phyloP scores from a whole-genome alignment of 2,113 vertebrate species.

The Stigmatopora nigra region DNA sequence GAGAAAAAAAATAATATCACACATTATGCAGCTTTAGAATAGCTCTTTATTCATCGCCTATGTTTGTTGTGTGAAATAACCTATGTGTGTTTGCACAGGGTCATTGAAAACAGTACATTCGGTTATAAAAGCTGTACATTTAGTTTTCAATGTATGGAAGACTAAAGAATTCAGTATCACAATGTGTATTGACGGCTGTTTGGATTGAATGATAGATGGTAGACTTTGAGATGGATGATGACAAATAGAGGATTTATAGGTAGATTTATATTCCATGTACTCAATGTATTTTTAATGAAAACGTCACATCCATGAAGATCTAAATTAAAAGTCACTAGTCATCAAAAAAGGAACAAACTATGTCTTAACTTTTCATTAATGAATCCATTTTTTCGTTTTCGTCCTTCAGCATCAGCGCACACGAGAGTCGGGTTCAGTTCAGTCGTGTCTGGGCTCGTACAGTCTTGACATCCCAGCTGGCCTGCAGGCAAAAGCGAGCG shows the following conservation, averaged over 20 bases:
- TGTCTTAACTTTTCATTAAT: slow-evolving; percentile 10
- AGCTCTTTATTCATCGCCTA: too few species aligned
- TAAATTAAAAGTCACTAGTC: slow-evolving; percentile 35
- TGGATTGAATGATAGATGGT: background rate
- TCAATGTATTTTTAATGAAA: background rate
- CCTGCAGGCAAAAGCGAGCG: slow-evolving; percentile 21
- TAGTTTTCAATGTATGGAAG: slow-evolving; percentile 6
- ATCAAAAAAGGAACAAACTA: background rate
- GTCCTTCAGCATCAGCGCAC: slow-evolving; percentile 7
- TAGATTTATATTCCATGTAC: background rate
- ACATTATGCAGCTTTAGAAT: slow-evolving; percentile 2
- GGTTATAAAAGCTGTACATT: slow-evolving; percentile 8
- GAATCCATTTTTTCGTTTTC: background rate
- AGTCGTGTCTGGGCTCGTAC: slow-evolving; percentile 19
- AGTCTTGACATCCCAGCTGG: slow-evolving; percentile 38
- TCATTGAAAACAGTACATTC: slow-evolving; percentile 2
- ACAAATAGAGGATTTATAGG: background rate
- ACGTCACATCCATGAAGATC: slow-evolving; percentile 30
- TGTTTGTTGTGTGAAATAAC: background rate
- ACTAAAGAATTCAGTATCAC: background rate
- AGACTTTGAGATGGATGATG: background rate
- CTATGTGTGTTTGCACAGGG: slow-evolving; percentile 9
- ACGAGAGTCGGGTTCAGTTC: slow-evolving; percentile 27
- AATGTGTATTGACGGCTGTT: background rate
- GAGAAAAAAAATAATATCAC: background rate